Base-by-base conservation (phyloP, 2,113 vertebrate genomes). In the Ammospiza caudacuta region DNA sequence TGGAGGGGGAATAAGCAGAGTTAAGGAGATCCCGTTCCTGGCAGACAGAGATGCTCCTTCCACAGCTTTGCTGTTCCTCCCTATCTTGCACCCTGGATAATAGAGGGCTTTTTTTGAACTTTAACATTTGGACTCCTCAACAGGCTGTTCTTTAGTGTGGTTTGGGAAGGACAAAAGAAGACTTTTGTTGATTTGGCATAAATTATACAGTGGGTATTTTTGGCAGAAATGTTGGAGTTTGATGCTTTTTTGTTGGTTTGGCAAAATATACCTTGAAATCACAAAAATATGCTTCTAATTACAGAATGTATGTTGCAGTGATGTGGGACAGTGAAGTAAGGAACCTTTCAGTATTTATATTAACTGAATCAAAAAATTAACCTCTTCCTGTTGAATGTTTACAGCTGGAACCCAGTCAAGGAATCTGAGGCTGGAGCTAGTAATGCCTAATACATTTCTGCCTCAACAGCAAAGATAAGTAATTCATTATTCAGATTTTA, bases 241-340 rank as follows among this genome's bases (percentile, higher is more conserved):
- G 95, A 94, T 94, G 92, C 94, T 94, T 98, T 90, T 96, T 96
- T 97, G 94, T 97, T 93, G 95, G 97, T 98, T 98, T 98, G 95
- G 97, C 96, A 97, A 93, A 97, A 97, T 95, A 95, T 96, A 97
- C 92, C 97, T 96, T 94, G 54, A 94, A 97, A 97, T 98, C 95
- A 96, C 54, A 90, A 94, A 98, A 98, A 97, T 98, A 98, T 98
- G 98, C 97, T 98, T 98, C 97, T 98, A 97, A 98, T 98, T 98
- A 98, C 96, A 98, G 97, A 76, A 94, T 95, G 97, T 95, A 96
- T 94, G 93, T 92, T 97, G 95, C 90, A 96, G 96, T 91, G 87
- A 91, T 95, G 94, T 96, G 96, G 92, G 91, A 91, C 96, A 93
- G 92, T 49, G 82, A 87, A 97, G 95, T 87, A 91, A 96, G 94